Evolutionary conservation across 2,888 invertebrate genomes (phyloP), one percentile per base, ranked within the genome.

Genomic region (Drosophila barbarae): DNA sequence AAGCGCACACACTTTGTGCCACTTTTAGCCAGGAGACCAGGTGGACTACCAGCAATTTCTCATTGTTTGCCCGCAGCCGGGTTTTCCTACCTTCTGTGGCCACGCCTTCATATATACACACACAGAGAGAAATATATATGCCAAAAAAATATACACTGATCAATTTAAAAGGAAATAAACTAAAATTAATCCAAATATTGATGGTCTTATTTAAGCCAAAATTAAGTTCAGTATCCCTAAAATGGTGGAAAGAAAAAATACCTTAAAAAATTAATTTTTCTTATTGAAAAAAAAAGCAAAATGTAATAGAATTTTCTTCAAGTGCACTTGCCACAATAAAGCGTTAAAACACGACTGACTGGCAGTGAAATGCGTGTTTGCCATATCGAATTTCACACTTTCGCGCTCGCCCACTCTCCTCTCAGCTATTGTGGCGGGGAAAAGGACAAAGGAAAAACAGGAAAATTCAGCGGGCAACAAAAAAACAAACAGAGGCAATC

Each of bases 321-420:
- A 6, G 21, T 57, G 18, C 30, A 30, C 7, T 1, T 30, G 49
- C 28, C 32, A 47, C 36, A 69, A 64, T 44, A 59, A 59, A 59
- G 59, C 58, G 59, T 59, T 59, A 44, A 59, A 59, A 59, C 60
- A 32, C 46, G 18, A 18, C 39, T 54, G 39, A 54, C 32, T 54
- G 32, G 57, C 55, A 54, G 55, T 41, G 18, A 39, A 57, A 57
- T 56, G 57, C 57, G 44, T 63, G 70, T 67, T 74, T 69, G 67
- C 53, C 64, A 69, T 77, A 66, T 83, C 65, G 64, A 63, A 72
- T 74, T 78, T 80, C 75, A 80, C 81, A 77, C 75, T 54, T 59
- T 41, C 36, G 42, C 61, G 35, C 21, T 8, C 36, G n/a, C 30
- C 49, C 54, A 49, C 47, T 35, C 18, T 21, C 28, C 35, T 8